Evolutionary conservation across 1,140 invertebrate species (phyloP).

Genomic region (Listronotus oregonensis): DNA sequence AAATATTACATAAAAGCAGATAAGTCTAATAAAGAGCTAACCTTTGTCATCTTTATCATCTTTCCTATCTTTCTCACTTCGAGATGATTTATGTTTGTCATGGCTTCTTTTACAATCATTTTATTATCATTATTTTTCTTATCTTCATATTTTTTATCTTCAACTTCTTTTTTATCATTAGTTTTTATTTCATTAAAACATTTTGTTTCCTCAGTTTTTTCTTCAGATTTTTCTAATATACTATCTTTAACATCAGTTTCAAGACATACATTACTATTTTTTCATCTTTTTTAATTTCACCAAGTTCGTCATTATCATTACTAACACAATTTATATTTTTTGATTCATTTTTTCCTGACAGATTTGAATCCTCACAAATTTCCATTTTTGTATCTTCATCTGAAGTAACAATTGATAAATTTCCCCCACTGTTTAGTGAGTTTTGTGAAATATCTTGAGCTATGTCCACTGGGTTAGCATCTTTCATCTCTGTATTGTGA

Average conservation of each 20-base stretch:
- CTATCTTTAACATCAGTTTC: conserved; percentile 27
- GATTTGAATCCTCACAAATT: conserved; percentile 41
- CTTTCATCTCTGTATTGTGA: conserved; percentile 39
- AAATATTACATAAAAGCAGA: no score
- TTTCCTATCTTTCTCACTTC: conserved; percentile 57
- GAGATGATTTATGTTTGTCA: conserved; percentile 47
- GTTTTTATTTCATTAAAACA: background rate
- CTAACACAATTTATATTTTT: background rate
- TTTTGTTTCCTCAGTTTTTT: conserved; percentile 1
- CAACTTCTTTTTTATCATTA: conserved; percentile 11
- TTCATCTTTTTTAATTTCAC: conserved; percentile 13
- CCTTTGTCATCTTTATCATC: conserved; percentile 49
- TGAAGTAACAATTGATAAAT: conserved; percentile 62
- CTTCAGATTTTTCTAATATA: conserved; percentile 23
- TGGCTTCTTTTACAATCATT: no score
- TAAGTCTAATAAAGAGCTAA: conserved; percentile 50
- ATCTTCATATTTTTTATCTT: conserved; percentile 17
- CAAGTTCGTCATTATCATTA: background rate
- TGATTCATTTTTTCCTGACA: conserved; percentile 17
- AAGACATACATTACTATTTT: conserved; percentile 21
- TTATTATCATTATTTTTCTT: conserved; percentile 48
- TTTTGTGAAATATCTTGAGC: conserved; percentile 63
- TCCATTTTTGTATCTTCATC: conserved; percentile 54
- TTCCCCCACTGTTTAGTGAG: conserved; percentile 66
- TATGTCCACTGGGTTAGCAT: conserved; percentile 46